phyloP scores from a whole-genome alignment of 2,113 vertebrate genomes.

The Plecotus auritus region DNA sequence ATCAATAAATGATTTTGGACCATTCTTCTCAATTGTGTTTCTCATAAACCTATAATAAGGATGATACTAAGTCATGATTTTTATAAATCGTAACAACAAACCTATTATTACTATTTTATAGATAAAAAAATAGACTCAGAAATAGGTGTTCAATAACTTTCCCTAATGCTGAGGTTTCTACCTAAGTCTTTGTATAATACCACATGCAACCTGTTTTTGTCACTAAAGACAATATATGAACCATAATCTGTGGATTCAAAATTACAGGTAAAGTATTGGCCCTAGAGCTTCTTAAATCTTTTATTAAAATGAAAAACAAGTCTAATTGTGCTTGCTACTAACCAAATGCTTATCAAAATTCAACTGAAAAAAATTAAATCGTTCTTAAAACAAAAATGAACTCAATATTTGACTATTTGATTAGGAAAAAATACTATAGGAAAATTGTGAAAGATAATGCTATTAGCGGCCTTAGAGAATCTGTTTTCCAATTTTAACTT shows the following conservation, averaged over 20 bases:
- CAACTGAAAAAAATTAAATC: not conserved
- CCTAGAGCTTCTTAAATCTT: not conserved
- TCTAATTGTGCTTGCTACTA: not conserved
- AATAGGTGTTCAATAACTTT: not conserved
- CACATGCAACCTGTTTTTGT: not conserved
- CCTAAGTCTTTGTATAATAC: not conserved
- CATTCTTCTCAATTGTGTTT: not conserved
- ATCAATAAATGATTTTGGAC: not conserved
- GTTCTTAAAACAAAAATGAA: not conserved
- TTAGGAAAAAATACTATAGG: not conserved
- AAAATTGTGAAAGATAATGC: not conserved
- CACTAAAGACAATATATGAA: not conserved
- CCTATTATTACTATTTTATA: not conserved
- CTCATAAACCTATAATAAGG: not conserved
- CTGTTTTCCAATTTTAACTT: not conserved
- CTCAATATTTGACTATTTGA: not conserved
- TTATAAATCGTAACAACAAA: not conserved
- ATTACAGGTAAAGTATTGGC: not conserved
- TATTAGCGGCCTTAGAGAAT: not conserved
- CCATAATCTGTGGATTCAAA: not conserved
- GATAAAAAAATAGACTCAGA: not conserved
- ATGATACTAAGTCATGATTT: not conserved
- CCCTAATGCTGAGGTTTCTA: not conserved
- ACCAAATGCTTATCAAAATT: not conserved
- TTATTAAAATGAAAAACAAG: not conserved